phyloP scores from a whole-genome alignment of 1,140 invertebrate genomes.

The Daktulosphaira vitifoliae region DNA sequence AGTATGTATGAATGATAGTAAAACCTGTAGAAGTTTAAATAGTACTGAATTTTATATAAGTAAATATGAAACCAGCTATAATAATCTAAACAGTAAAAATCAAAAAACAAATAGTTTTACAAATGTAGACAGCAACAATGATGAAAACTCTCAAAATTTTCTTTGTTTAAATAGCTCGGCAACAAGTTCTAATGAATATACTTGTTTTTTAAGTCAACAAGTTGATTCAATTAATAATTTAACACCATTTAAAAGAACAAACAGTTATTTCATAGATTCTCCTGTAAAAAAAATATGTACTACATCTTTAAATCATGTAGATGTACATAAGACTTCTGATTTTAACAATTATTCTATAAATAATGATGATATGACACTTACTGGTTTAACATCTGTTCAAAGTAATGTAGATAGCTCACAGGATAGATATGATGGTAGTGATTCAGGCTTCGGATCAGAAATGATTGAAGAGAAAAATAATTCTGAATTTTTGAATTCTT shows the following conservation, averaged over 20 bases:
- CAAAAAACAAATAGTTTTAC: constrained; percentile 13
- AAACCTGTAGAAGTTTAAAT: background rate
- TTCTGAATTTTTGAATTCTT: background rate
- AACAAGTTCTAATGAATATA: constrained; percentile 18
- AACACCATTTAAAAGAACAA: constrained; percentile 22
- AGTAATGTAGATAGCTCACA: constrained; percentile 24
- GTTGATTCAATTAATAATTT: background rate
- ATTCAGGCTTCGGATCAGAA: constrained; percentile 59
- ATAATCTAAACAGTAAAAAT: background rate
- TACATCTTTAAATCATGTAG: background rate
- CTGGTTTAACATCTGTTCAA: constrained; percentile 15
- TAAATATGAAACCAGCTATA: constrained; percentile 1
- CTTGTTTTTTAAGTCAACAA: constrained; percentile 27
- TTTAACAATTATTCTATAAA: background rate
- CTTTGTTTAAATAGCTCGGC: background rate
- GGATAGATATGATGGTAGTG: constrained; percentile 65
- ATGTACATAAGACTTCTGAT: background rate
- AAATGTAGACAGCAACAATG: constrained; percentile 15
- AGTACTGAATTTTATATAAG: background rate
- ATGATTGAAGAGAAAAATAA: constrained; percentile 43
- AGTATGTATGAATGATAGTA: no score
- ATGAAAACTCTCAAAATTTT: constrained; percentile 8
- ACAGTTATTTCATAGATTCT: constrained; percentile 23
- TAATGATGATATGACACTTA: background rate
- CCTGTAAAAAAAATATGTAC: constrained; percentile 24